Conservation (phyloP, 2,113 vertebrate species). For the Archocentrus centrarchus region DNA sequence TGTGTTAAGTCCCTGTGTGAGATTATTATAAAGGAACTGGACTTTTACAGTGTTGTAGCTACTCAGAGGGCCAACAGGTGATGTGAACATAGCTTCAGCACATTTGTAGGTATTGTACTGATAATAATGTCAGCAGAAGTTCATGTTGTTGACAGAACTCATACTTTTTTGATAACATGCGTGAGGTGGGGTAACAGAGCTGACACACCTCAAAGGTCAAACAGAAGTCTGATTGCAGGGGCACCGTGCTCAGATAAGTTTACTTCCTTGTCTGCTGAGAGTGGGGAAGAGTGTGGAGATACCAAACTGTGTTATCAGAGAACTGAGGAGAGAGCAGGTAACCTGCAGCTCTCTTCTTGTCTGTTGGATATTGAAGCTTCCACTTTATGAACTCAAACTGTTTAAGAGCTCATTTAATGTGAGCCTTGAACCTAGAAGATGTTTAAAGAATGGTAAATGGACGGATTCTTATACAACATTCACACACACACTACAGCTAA, state of each 20-base stretch:
- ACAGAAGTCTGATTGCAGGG: neutral
- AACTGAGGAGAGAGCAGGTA: slow-evolving; percentile 3
- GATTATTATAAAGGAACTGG: neutral
- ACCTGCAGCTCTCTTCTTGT: neutral
- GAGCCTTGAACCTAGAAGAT: neutral
- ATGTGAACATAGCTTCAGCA: neutral
- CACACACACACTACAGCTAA: too few species aligned
- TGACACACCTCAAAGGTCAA: neutral
- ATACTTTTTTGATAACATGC: neutral
- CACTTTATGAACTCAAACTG: neutral
- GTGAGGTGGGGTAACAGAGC: neutral
- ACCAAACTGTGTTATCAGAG: neutral
- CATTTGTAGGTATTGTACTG: neutral
- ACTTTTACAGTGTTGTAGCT: neutral
- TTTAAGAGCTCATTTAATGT: neutral
- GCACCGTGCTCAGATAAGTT: neutral
- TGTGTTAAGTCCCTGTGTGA: neutral
- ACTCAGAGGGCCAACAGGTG: neutral
- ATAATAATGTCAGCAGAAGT: neutral
- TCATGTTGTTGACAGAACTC: neutral
- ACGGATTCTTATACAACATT: too few species aligned
- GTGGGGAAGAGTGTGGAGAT: neutral
- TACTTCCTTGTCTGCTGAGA: slow-evolving; percentile 20
- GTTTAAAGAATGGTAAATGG: neutral
- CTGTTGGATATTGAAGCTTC: neutral